Evolutionary conservation across 2,888 invertebrate genomes (phyloP), one percentile per base, ranked within the genome.

Genomic region (Cremastinae sp.): DNA sequence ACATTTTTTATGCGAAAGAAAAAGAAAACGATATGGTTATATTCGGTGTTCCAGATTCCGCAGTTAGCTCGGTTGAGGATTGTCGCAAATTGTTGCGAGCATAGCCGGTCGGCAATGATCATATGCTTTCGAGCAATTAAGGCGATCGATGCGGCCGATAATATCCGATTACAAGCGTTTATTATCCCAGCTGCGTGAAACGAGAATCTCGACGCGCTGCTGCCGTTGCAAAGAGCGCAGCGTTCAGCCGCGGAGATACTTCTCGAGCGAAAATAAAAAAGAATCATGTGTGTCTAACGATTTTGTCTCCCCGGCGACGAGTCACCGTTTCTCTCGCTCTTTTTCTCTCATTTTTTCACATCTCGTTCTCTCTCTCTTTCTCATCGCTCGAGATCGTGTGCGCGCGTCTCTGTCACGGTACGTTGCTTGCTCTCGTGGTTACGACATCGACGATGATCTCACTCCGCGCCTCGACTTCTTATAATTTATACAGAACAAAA

Each of bases 381-480:
- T 38, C 38, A 12, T 64, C 18, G 22, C 47, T 22, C 28, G 36
- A 4, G 22, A 8, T 22, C 43, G 16, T 41, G 18, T 28, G 14
- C 54, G 47, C 59, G 69, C 66, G 59, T 83, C 74, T 80, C 80
- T 82, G 82, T 85, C 82, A 82, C 72, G 81, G 80, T 80, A 78
- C 78, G 82, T 43, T 79, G 74, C 71, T 43, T 78, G 73, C 70
- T 65, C 78, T 74, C 47, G 69, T 69, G 81, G 81, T 85, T 86
- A 84, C 84, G 78, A 83, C 83, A 86, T 81, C 82, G 84, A 75
- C 82, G 85, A 84, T 86, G 76, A 77, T 74, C 76, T 77, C 76
- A 77, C 76, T 68, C 10, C 0, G 54, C 65, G 20, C 20, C 47
- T 68, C 64, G 62, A 59, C 34, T 41, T 73, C 83, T 79, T 61